Evolutionary conservation across 2,888 invertebrate species (phyloP).

Genomic region (Athrips mouffetella): DNA sequence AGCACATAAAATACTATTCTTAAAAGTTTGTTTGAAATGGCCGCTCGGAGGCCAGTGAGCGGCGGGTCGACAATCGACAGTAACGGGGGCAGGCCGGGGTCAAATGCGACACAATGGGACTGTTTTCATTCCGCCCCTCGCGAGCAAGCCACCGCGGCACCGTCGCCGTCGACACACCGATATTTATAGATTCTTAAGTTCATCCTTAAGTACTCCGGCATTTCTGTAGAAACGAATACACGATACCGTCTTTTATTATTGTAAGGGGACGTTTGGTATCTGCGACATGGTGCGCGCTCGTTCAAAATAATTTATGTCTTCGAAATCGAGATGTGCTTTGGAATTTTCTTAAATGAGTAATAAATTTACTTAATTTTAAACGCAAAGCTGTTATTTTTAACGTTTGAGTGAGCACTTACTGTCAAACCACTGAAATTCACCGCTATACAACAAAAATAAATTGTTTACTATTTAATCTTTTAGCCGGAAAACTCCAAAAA

Average conservation of each 20-base stretch:
- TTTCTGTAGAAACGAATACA: conserved; percentile 7
- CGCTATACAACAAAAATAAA: no score
- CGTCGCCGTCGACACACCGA: no score
- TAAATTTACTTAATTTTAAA: neutral
- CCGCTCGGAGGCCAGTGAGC: neutral
- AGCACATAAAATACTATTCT: no score
- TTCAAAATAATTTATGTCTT: conserved; percentile 2
- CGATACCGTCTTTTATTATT: conserved; percentile 7
- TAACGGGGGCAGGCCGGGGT: neutral
- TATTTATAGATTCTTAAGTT: conserved; percentile 12
- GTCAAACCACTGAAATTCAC: no score
- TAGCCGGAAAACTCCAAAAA: no score
- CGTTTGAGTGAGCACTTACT: no score
- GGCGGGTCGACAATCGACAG: neutral
- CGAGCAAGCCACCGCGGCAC: no score
- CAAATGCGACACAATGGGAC: conserved; percentile 1
- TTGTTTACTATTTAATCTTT: no score
- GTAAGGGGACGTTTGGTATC: conserved; percentile 11
- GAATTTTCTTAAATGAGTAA: neutral
- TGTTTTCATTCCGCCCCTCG: neutral
- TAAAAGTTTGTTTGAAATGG: neutral
- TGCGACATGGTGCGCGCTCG: neutral
- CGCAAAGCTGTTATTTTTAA: no score
- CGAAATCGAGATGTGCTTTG: neutral
- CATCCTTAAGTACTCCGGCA: conserved; percentile 9